These are phyloP conservation scores for Carduelis carduelis DNA, from an alignment of 2,797 vertebrate genomes.

Conservation along the genomic window DNA sequence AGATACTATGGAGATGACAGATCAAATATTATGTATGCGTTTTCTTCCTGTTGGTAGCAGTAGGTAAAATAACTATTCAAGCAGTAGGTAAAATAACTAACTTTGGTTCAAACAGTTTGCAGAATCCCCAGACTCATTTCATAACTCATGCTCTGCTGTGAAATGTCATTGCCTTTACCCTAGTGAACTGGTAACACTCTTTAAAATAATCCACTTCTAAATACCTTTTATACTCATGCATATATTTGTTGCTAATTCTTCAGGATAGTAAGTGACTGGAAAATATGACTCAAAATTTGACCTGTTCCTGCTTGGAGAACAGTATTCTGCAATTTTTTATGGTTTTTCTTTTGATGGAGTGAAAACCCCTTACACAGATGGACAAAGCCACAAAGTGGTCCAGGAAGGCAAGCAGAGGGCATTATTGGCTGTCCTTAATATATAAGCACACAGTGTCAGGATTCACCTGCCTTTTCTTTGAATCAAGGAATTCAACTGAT, in stretches of 20 bases:
- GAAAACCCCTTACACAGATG: background rate
- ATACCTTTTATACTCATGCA: background rate
- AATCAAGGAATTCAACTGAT: background rate
- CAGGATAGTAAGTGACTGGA: background rate
- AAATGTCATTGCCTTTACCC: background rate
- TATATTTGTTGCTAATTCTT: background rate
- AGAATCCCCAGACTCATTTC: background rate
- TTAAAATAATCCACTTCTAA: background rate
- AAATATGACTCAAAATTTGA: background rate
- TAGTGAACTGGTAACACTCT: background rate
- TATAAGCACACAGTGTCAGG: background rate
- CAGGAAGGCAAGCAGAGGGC: background rate
- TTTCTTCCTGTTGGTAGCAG: background rate
- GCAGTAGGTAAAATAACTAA: background rate
- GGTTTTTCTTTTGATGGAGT: background rate
- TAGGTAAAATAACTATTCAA: background rate
- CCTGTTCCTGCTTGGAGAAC: background rate
- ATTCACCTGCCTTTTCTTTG: background rate
- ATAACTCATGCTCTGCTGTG: background rate
- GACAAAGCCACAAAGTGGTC: background rate
- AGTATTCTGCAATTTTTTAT: background rate
- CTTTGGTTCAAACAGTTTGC: background rate
- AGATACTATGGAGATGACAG: background rate
- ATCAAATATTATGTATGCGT: background rate
- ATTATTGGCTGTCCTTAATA: background rate